phyloP scores from a whole-genome alignment of 92 coral and sea anemone genomes.

The Porites divaricata region DNA sequence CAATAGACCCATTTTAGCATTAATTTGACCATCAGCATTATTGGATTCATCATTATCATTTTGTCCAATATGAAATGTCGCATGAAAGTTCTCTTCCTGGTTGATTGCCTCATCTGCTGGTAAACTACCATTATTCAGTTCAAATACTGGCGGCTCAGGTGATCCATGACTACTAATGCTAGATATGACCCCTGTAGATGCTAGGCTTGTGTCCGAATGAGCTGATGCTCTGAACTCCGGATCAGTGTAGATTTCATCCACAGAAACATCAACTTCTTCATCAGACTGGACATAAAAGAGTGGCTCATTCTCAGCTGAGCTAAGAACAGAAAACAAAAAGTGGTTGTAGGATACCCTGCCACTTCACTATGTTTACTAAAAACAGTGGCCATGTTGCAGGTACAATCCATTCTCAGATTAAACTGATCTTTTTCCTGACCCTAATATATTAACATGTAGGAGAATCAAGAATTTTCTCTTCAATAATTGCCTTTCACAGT shows the following conservation, averaged over 20 bases:
- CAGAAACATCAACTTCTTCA: slow-evolving; percentile 76
- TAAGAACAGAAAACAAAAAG: not conserved
- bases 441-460: no score
- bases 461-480: no score
- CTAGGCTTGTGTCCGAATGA: slow-evolving; percentile 39
- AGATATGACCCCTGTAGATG: slow-evolving; percentile 65
- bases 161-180: slow-evolving; percentile 83
- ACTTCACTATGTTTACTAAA: no score
- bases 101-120: not conserved
- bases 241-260: slow-evolving; percentile 73
- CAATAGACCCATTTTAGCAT: slow-evolving; percentile 33
- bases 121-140: not conserved
- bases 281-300: slow-evolving; percentile 75
- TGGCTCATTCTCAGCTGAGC: slow-evolving; percentile 73
- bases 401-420: no score
- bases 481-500: no score
- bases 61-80: slow-evolving; percentile 23
- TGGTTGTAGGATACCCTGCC: no score
- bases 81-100: slow-evolving; percentile 23
- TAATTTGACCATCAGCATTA: slow-evolving; percentile 30
- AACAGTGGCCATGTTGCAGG: no score
- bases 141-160: slow-evolving; percentile 35
- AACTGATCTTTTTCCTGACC: no score
- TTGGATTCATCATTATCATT: slow-evolving; percentile 41
- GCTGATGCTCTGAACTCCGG: slow-evolving; percentile 40